phyloP scores from a whole-genome alignment of 2,113 vertebrate species.

The Dolichallabes microphthalmus region DNA sequence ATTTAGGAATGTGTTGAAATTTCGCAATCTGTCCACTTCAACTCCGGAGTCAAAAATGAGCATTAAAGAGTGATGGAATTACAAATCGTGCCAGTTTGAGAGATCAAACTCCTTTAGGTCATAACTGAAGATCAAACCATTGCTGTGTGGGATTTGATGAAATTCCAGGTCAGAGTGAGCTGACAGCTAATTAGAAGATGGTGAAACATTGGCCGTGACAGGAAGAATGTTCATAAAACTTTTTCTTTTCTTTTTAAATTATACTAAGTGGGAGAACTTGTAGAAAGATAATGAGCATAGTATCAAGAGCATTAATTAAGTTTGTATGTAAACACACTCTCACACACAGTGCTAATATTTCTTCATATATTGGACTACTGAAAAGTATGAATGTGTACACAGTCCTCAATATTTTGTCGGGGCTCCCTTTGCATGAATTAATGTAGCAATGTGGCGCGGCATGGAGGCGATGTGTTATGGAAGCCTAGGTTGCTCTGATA shows the following conservation, averaged over 20 bases:
- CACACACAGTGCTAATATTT: neutral
- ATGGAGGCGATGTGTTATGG: too few relatives aligned
- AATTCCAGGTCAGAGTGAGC: neutral
- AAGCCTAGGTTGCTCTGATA: too few relatives aligned
- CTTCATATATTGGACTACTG: neutral
- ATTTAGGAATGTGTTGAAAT: conserved; percentile 35
- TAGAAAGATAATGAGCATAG: neutral
- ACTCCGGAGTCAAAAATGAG: neutral
- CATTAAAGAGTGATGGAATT: conserved; percentile 29
- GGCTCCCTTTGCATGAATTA: too few relatives aligned
- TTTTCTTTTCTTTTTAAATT: neutral
- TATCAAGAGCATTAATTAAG: neutral
- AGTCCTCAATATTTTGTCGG: too few relatives aligned
- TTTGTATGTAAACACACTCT: neutral
- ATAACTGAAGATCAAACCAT: conserved; percentile 32
- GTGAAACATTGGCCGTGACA: conserved; percentile 36
- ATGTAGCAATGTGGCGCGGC: too few relatives aligned
- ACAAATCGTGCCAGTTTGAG: neutral
- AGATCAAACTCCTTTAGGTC: conserved; percentile 27
- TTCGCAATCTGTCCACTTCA: conserved; percentile 2
- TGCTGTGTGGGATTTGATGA: neutral
- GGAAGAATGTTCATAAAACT: neutral
- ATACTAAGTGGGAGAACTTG: neutral
- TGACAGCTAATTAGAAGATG: conserved; percentile 32
- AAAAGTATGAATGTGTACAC: too few relatives aligned